Percentiles rank a stretch among this genome's conserved stretches.
phyloP scores from a whole-genome alignment of 2,113 vertebrate genomes.

The Ctenomys sociabilis region DNA sequence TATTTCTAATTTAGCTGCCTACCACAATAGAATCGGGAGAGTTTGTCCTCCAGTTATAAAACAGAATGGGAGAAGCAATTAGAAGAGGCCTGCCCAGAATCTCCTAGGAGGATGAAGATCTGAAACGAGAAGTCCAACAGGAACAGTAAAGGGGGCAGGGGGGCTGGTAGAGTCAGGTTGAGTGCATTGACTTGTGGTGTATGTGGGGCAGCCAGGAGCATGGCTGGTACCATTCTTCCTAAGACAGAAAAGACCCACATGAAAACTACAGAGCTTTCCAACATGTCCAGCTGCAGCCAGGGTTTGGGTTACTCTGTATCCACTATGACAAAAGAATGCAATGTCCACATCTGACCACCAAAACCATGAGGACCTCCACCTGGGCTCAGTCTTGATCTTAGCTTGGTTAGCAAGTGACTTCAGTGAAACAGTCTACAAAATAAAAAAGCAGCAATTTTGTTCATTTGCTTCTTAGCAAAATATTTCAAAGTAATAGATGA shows the following conservation, averaged over 20 bases:
- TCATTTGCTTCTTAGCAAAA: conserved; percentile 63
- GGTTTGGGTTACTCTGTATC: background rate
- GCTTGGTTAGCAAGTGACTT: background rate
- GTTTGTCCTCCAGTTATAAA: background rate
- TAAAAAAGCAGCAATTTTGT: conserved; percentile 23
- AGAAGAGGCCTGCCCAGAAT: background rate
- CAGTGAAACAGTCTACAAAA: background rate
- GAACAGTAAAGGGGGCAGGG: background rate
- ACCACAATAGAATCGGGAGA: background rate
- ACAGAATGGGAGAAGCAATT: background rate
- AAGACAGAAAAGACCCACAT: background rate
- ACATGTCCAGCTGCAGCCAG: background rate
- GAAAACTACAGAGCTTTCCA: background rate
- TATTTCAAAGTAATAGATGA: conserved; percentile 66
- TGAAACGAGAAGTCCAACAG: background rate
- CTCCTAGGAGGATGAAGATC: background rate
- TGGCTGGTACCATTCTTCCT: background rate
- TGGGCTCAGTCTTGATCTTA: background rate
- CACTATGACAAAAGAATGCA: background rate
- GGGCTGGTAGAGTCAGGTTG: background rate
- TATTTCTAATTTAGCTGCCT: no score
- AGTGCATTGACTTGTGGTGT: background rate
- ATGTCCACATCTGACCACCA: background rate
- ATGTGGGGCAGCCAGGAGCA: background rate
- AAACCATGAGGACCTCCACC: background rate